Base-by-base conservation (phyloP, 2,888 invertebrate species). In the Heteromyza rotundicornis region DNA sequence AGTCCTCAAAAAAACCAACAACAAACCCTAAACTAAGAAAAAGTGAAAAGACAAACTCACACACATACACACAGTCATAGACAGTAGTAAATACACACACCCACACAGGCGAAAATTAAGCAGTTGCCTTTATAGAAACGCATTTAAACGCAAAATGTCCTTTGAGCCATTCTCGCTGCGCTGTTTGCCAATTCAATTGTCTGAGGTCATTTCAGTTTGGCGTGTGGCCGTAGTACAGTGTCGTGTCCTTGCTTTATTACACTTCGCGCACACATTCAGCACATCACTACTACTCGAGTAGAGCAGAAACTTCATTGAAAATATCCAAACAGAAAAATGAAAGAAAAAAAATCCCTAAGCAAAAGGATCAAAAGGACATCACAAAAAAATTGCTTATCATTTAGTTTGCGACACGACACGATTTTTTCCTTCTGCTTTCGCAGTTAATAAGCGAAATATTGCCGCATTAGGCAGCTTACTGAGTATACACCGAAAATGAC, bases 381-480 rank as follows among this genome's bases (percentile, higher is more conserved):
- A 22, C n/a, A 23, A 44, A 17, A 14, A 54, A 59, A 63, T 59
- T 56, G 57, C 63, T 59, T 59, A 56, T 59, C 59, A 57, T 59
- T 63, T 56, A 32, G 59, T 14, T 49, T 52, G n/a, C 20, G 14
- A n/a, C 20, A 19, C 3, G 19, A 49, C 7, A 10, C 49, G 22
- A 44, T 3, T 7, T 10, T 16, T 19, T 5, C 7, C 14, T 53
- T 32, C 19, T 24, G 35, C 49, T 49, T 5, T 16, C 40, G 24
- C 44, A 50, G 55, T 50, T 60, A 60, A 60, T 55, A 54, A 50
- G 50, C 49, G 40, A 35, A 47, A 54, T 60, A 60, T 49, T n/a
- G 27, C 10, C 24, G 23, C 52, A 53, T 53, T 53, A 27, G 32
- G 19, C 2, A 12, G 51, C 23, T 51, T 23, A 51, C 32, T 5